These are phyloP conservation scores for Ptychadena robeensis DNA, from an alignment of 2,797 vertebrate genomes.

Conservation along the genomic window DNA sequence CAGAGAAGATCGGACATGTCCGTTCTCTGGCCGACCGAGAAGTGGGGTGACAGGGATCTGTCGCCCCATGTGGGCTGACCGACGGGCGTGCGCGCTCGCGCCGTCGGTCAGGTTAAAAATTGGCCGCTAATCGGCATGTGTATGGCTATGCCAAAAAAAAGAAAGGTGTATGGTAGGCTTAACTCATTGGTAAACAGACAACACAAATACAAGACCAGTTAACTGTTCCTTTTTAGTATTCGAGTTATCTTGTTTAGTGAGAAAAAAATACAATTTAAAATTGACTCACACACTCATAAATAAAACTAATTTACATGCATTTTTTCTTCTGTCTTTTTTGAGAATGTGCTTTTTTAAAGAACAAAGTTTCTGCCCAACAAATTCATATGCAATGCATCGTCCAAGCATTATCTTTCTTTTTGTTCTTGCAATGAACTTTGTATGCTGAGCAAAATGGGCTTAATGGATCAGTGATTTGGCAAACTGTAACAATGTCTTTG, in stretches of 20 bases:
- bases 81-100: too few species aligned
- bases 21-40: too few species aligned
- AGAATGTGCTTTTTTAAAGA: constrained; percentile 17
- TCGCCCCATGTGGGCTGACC: too few species aligned
- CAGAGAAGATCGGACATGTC: too few species aligned
- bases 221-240: background rate
- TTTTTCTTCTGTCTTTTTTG: background rate
- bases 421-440: constrained; percentile 47
- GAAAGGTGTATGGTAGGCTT: too few species aligned
- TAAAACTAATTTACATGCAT: background rate
- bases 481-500: constrained; percentile 52
- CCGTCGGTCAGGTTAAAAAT: too few species aligned
- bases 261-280: background rate
- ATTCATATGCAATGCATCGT: constrained; percentile 17
- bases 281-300: too few species aligned
- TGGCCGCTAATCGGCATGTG: too few species aligned
- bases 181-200: background rate
- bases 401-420: constrained; percentile 37
- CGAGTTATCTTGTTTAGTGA: background rate
- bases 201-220: background rate
- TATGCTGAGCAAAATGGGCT: constrained; percentile 41
- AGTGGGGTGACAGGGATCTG: too few species aligned
- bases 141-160: too few species aligned
- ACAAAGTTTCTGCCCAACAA: background rate
- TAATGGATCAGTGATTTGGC: constrained; percentile 58